phyloP scores from a whole-genome alignment of 2,113 vertebrate genomes.

The Asarcornis scutulata region DNA sequence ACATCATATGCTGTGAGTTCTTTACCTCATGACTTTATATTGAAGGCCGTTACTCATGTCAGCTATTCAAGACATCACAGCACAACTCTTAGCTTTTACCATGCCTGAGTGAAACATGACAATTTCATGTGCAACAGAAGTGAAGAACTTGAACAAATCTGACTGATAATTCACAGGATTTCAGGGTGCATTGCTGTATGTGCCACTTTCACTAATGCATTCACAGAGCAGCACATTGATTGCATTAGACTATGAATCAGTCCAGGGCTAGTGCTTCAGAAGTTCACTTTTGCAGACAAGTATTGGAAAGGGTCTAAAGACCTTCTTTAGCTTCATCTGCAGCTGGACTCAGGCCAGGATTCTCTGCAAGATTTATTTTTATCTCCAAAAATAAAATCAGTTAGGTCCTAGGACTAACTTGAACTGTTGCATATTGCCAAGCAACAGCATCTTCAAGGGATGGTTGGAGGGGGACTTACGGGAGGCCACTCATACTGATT shows the following conservation, averaged over 20 bases:
- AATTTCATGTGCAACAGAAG: background rate
- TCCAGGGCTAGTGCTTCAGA: background rate
- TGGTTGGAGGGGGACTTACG: background rate
- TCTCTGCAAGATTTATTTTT: background rate
- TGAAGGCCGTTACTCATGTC: background rate
- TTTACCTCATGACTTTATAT: background rate
- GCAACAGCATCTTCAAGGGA: background rate
- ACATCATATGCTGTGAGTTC: background rate
- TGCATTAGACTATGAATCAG: background rate
- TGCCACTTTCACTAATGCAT: background rate
- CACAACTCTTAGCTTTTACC: background rate
- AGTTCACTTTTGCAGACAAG: background rate
- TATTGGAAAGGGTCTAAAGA: background rate
- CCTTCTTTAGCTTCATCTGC: background rate
- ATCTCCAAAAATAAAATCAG: background rate
- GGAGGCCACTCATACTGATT: background rate
- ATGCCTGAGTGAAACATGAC: background rate
- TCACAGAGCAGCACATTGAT: background rate
- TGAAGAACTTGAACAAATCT: conserved; percentile 24
- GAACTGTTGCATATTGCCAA: background rate
- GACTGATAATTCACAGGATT: conserved; percentile 17
- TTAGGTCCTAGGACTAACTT: background rate
- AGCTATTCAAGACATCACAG: conserved; percentile 5
- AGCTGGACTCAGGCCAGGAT: background rate
- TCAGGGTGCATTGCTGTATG: background rate